Evolutionary conservation across 2,797 vertebrate genomes (phyloP), one percentile per base, ranked within the genome.

Genomic region (Tangara arthus): DNA sequence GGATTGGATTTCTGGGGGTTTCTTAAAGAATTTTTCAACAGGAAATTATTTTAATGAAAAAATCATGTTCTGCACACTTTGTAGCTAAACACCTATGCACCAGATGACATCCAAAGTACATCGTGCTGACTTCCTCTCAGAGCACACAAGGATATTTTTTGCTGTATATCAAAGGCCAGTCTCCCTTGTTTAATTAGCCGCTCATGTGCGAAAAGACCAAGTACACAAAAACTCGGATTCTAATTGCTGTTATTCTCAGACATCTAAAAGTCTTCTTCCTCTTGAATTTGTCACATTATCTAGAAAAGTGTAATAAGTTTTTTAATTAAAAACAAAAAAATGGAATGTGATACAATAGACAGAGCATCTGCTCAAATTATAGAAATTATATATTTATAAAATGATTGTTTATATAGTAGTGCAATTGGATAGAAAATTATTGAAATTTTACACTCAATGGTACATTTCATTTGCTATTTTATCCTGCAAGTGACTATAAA

Each of bases 131-230:
- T 87, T 83, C 12, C 46, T 73, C 85, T 72, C 56, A 28, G 50
- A 88, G 75, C 23, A 77, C 22, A 55, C 10, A 52, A 32, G 23
- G 10, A 59, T 78, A 65, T 50, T 47, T 83, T 81, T 50, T 65
- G 42, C 50, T 79, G 46, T 41, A 83, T 86, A 81, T 75, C 78
- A 81, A 81, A 91, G 69, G 59, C 82, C 66, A 65, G 17, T 34
- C 28, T 81, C 57, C 41, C 35, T 75, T 37, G n/a, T 88, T 95
- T 94, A 96, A 95, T 94, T 94, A 94, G 79, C 52, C 61, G 18
- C 39, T 68, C 37, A 57, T 23, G 42, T 86, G 65, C 35, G 4
- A 94, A 94, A 95, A 93, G 44, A 78, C 26, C 53, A 79, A 81
- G 39, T 70, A 90, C 42, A 78, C 47, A 86, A 86, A 78, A 88